Percentiles rank a stretch among this genome's conserved stretches.
These are phyloP conservation scores for Albula glossodonta DNA, from an alignment of 2,113 vertebrate species.

Conservation along the genomic window DNA sequence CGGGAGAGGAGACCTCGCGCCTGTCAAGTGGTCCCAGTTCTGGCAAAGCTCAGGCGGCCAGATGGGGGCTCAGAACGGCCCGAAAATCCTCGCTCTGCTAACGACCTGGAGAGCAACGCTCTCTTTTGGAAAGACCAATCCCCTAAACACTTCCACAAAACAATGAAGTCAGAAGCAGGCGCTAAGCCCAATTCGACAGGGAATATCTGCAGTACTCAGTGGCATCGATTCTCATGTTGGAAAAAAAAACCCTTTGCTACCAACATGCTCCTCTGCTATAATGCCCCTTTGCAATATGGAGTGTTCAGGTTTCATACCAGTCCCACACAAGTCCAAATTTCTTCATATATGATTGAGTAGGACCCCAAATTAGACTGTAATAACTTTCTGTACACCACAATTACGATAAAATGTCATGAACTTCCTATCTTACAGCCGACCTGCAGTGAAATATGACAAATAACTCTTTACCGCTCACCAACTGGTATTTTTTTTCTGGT, in stretches of 20 bases:
- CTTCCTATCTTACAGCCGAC: not conserved
- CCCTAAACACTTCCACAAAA: not conserved
- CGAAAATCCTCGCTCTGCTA: not conserved
- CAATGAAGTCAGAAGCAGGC: not conserved
- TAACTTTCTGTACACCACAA: not conserved
- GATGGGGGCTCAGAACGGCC: not conserved
- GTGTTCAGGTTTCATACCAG: not conserved
- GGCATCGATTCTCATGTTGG: not conserved
- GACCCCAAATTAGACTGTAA: not conserved
- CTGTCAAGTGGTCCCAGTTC: not conserved
- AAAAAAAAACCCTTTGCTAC: not conserved
- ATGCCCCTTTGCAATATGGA: not conserved
- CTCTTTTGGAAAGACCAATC: too few species aligned
- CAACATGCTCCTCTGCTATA: not conserved
- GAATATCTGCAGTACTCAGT: not conserved
- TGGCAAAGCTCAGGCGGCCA: not conserved
- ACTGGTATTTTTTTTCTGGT: not conserved
- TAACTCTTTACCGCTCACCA: not conserved
- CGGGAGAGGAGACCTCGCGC: not conserved
- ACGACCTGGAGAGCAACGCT: not conserved
- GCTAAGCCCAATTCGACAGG: not conserved
- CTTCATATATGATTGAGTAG: not conserved
- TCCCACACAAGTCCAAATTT: not conserved
- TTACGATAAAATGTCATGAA: not conserved
- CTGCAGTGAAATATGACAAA: not conserved